Evolutionary conservation across 2,888 invertebrate genomes (phyloP), one percentile per base, ranked within the genome.

Genomic region (Volucella inflata): DNA sequence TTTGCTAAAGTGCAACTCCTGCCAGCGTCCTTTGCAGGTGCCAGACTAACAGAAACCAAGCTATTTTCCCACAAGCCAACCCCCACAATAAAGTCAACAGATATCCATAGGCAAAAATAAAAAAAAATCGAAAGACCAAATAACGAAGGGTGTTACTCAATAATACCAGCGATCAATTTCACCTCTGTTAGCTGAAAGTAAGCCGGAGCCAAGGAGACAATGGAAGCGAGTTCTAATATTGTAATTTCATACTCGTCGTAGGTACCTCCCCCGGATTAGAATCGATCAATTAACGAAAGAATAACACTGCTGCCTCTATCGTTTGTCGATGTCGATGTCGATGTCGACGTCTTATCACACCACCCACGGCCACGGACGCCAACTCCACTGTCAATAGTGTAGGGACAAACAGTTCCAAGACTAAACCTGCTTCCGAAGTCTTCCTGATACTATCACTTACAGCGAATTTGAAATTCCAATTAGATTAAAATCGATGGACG

Each of bases 401-500:
- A 48, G 30, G 30, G 59, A 74, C 60, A 83, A 72, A 72, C 77
- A 46, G 44, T 16, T 65, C 59, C 11, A 17, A 62, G 46, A 64
- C 53, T 64, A 30, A 30, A 30, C 6, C 30, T 30, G 30, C 62
- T 57, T 57, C 40, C 70, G 21, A 44, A 64, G 62, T 44, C 75
- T 10, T 3, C 21, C 48, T 44, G 74, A 17, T 67, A 46, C 57
- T 84, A 84, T 84, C 75, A 75, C 80, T 84, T 84, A 80, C 84
- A 84, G 64, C 75, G 55, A 84, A 84, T 84, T 84, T 84, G 75
- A 84, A 84, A 84, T 84, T 84, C 84, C 84, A 84, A 84, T 84
- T 84, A 84, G 84, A 84, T 84, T 84, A 80, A 80, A 84, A 84
- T 80, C 84, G 80, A 84, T 84, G 79, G 60, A 53, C 30, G 79